Evolutionary conservation across 2,888 invertebrate species (phyloP).

Genomic region (Nipponacmea schrenckii): DNA sequence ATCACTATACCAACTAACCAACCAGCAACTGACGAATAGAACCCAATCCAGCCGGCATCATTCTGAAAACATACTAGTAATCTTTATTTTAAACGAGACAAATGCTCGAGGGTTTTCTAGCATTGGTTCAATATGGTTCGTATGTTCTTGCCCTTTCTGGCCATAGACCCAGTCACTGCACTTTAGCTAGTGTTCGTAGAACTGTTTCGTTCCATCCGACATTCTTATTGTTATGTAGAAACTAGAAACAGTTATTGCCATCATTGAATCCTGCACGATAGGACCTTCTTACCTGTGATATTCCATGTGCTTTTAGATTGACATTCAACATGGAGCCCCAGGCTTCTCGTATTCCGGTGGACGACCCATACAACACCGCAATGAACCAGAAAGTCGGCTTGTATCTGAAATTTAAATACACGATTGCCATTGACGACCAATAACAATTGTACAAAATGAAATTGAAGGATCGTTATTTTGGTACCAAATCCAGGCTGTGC

Average conservation of each 20-base stretch:
- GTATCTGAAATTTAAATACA: not conserved
- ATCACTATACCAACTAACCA: slow-evolving; percentile 42
- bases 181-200: no score
- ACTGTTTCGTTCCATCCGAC: no score
- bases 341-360: slow-evolving; percentile 50
- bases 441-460: no score
- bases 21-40: slow-evolving; percentile 45
- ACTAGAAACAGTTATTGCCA: no score
- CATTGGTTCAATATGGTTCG: no score
- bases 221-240: no score
- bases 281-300: slow-evolving; percentile 51
- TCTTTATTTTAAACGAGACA: not conserved
- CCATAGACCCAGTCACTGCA: no score
- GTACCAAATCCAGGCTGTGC: no score
- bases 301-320: slow-evolving; percentile 49
- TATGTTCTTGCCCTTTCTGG: no score
- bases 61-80: slow-evolving; percentile 41
- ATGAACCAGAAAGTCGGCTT: slow-evolving; percentile 47
- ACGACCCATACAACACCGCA: slow-evolving; percentile 44
- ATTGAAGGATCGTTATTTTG: no score
- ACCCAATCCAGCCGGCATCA: slow-evolving; percentile 56
- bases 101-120: not conserved
- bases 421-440: no score
- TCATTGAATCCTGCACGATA: no score
- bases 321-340: slow-evolving; percentile 60